Evolutionary conservation across 2,113 vertebrate genomes (phyloP).

Genomic region (Terrapene triunguis): DNA sequence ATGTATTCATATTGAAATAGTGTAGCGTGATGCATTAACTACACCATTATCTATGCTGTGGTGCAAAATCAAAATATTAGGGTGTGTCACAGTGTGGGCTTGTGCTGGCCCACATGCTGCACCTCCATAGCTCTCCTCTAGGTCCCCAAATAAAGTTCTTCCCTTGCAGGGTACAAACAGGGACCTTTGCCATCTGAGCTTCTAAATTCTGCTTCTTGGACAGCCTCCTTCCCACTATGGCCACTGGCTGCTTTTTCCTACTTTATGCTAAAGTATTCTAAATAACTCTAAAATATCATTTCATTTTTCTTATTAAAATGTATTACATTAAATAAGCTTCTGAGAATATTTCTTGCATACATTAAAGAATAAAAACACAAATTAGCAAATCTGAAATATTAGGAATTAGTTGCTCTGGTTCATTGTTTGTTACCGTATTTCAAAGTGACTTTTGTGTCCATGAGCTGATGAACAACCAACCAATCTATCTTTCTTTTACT

Average conservation of each 20-base stretch:
- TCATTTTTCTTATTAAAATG: neutral
- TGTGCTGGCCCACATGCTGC: neutral
- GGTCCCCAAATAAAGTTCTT: neutral
- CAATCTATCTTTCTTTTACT: neutral
- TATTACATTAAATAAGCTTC: neutral
- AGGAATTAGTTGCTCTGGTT: neutral
- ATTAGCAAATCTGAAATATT: neutral
- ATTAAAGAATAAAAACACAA: neutral
- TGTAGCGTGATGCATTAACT: neutral
- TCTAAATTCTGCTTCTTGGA: neutral
- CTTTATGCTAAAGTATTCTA: neutral
- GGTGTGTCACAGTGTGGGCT: neutral
- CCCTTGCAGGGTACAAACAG: rapidly evolving
- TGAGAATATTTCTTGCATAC: neutral
- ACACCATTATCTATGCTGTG: rapidly evolving
- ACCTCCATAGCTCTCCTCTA: neutral
- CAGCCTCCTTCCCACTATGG: neutral
- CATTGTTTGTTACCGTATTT: neutral
- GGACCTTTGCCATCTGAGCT: neutral
- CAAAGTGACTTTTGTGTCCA: neutral
- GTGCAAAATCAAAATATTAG: neutral
- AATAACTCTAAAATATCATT: neutral
- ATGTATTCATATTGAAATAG: neutral
- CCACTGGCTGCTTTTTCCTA: neutral
- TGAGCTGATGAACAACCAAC: neutral